Base-by-base conservation (phyloP, 2,888 invertebrate genomes). In the Willowsia nigromaculata region DNA sequence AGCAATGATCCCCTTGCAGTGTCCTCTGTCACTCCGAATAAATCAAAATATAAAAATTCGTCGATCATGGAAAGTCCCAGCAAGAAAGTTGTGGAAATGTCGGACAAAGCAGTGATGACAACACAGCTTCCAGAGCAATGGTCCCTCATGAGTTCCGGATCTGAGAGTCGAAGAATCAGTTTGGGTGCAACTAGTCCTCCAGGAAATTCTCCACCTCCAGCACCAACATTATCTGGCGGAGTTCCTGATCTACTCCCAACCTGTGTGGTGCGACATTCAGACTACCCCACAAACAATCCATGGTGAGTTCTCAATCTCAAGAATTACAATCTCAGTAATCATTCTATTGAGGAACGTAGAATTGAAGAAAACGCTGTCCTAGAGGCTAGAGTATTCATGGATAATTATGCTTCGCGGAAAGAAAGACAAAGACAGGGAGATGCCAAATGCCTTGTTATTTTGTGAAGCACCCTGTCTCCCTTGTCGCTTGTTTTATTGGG, bases 71-170 rank as follows among this genome's bases (percentile, higher is more conserved):
- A 88, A 68, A 90, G 84, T 59, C 85, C 90, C 18, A 85, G 89
- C 5, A 91, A 91, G 33, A 90, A 91, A 65, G 90, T 91, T 9
- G 92, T 92, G 71, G 92, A 92, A 91, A 92, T 92, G 91, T 92
- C 92, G 13, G 92, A 92, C 53, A 92, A 92, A 71, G 91, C 91
- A 30, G 92, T 92, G 71, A 92, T 92, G 92, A 92, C 92, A 22
- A 90, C 92, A 13, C 91, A 91, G 59, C 90, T 92, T 76, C 92
- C 92, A 9, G 92, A 92, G 83, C 92, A 92, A 76, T 92, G 92
- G 92, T 92, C 92, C 37, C 88, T 92, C 11, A 85, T 92, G 89
- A 92, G 92, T 84, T 91, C 91, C 9, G 92, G 92, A 6, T 92
- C 92, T 3, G 92, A 91, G 76, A 88, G 91, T 80, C 62, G 92